Evolutionary conservation across 2,113 vertebrate species (phyloP), one percentile per base, ranked within the genome.

Genomic region (Clarias batrachus): DNA sequence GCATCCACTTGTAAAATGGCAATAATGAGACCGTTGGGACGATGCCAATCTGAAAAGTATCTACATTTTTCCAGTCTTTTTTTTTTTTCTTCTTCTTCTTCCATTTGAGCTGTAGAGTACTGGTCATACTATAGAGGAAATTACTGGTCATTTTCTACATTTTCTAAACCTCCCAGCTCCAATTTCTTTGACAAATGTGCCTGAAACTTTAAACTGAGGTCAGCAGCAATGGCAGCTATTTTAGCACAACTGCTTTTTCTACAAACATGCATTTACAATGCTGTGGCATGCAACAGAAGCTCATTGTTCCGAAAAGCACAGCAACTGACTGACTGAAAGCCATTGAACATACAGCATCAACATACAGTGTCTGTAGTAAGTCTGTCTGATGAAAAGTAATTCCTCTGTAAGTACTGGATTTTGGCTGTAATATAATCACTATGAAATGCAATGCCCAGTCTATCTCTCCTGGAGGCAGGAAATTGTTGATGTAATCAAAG

Each of bases 351-450:
- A 73, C 48, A 76, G 21, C 9, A 77, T 56, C 30, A 79, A 6
- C 25, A 33, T 79, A 33, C 8, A 78, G 4, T 30, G 16, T 57
- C n/a, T 57, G n/a, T 59, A 30, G 74, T 56, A 27, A n/a, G 23
- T 27, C 56, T 25, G 11, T 77, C 13, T 56, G 74, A 9, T 79
- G 1, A 71, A 37, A n/a, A 76, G 48, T 37, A 14, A 54, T 66
- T 30, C n/a, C 73, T 41, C 16, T 74, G n/a, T 33, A 59, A 52
- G n/a, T 59, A 25, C 21, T 59, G 90, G 92, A 93, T 88, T 88
- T 90, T 90, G 91, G 93, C 91, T 93, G 88, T 91, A 8, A 23
- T 25, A 19, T 33, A 37, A 23, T 60, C 16, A 79, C 16, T 60
- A 60, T 33, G 56, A 48, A 60, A 62, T 37, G 78, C 60, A 21